phyloP scores from a whole-genome alignment of 2,888 invertebrate species.

The Cheilosia soror region DNA sequence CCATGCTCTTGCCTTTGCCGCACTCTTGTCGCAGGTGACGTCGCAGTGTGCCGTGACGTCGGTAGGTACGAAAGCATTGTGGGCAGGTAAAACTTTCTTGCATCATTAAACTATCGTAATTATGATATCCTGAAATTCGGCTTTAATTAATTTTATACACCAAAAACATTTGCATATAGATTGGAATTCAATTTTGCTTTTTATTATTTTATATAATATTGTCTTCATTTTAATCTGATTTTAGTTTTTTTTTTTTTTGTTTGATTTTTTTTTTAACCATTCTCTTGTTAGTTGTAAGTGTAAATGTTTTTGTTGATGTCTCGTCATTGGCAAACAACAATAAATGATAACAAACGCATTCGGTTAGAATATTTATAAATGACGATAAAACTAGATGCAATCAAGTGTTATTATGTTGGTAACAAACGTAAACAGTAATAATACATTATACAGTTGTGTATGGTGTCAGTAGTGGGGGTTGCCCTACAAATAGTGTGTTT shows the following conservation, averaged over 20 bases:
- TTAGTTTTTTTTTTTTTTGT: constrained; percentile 76
- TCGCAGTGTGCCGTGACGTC: constrained; percentile 85
- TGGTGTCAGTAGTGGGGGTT: constrained; percentile 26
- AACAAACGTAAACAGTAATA: constrained; percentile 50
- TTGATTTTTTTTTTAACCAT: constrained; percentile 50
- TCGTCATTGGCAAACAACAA: constrained; percentile 21
- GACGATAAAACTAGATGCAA: constrained; percentile 61
- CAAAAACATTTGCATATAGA: constrained; percentile 66
- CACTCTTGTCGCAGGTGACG: constrained; percentile 85
- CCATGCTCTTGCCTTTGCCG: constrained; percentile 84
- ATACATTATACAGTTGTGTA: constrained; percentile 35
- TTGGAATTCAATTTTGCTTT: constrained; percentile 40
- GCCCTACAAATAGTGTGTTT: constrained; percentile 35
- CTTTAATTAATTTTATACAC: constrained; percentile 73
- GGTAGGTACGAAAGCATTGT: constrained; percentile 85
- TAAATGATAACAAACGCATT: constrained; percentile 66
- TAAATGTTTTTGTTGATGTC: constrained; percentile 66
- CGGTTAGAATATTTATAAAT: constrained; percentile 61
- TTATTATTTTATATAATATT: constrained; percentile 41
- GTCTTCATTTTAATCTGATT: constrained; percentile 12
- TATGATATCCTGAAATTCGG: constrained; percentile 77
- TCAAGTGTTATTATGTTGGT: constrained; percentile 59
- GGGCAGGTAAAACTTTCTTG: constrained; percentile 82
- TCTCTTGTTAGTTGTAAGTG: constrained; percentile 65
- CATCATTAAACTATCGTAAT: constrained; percentile 75